Evolutionary conservation across 2,888 invertebrate species (phyloP), one percentile per base, ranked within the genome.

Genomic region (Cyclophora punctaria): DNA sequence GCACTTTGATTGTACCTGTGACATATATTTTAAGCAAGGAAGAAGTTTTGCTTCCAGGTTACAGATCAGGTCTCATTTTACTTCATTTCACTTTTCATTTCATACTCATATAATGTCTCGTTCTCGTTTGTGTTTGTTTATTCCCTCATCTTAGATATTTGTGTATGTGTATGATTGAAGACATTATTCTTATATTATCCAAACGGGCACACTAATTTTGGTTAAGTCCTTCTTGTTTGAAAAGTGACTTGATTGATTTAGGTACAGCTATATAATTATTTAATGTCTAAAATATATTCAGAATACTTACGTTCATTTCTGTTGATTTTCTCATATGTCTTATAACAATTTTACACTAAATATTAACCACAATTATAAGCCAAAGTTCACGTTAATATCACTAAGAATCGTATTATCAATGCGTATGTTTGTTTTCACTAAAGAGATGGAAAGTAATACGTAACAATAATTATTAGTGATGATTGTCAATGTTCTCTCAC

Each of bases 261-360:
- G 20, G 20, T 20, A n/a, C n/a, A n/a, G n/a, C n/a, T n/a, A n/a
- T n/a, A 20, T 45, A 34, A 45, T 34, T 46, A 35, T 3, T 41
- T 6, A 35, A n/a, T 7, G 0, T 5, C 5, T 37, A 20, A 37
- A 37, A 35, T 3, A n/a, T 7, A 46, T 7, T 35, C 35, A 7
- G 44, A 2, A 47, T 46, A 83, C 84, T 84, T 59, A 85, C 84
- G 72, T 71, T 80, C 83, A 85, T 85, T 67, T 64, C 78, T 80
- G 69, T 67, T 62, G 70, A 59, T 75, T 71, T 71, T 66, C 64
- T 69, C 55, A 5, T 37, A 37, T 55, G 63, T 54, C 52, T 58
- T 20, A 45, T 48, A 48, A 46, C 43, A 34, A 34, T 44, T 34
- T 34, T 33, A 44, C 44, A 44, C 44, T 44, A 7, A 34, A 34